Evolutionary conservation across 2,797 vertebrate species (phyloP), one percentile per base, ranked within the genome.

Genomic region (Ficedula albicollis): DNA sequence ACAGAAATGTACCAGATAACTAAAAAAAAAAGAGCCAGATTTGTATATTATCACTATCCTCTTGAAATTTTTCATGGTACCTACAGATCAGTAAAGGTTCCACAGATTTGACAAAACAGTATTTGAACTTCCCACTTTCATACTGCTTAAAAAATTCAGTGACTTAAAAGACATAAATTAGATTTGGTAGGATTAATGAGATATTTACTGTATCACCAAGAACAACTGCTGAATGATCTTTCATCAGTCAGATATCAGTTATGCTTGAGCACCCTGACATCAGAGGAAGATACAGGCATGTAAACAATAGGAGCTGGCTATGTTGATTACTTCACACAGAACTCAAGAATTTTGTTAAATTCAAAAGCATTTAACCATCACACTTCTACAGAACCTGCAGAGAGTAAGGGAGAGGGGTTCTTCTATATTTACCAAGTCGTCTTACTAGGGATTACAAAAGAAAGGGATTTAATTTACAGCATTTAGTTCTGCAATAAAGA

Each of bases 281-380:
- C 36, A 92, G 91, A 78, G 78, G 60, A 94, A 94, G 68, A 75
- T 91, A 93, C 26, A 92, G 87, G 87, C 82, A 74, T 83, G 89
- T 96, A 96, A 97, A 96, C 96, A 97, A 90, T 2, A 92, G 89
- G 89, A 96, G 96, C 78, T 56, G 94, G 96, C 92, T 94, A 96
- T 59, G 78, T 51, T 69, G 92, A 87, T 87, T 93, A 95, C 74
- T 91, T 96, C 80, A 91, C 76, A 95, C 15, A 82, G 66, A 97
- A 94, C 68, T 92, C 87, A 85, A 48, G 17, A 63, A 73, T 63
- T 87, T 85, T 78, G 69, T 88, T 90, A 83, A 91, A 87, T 80
- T 94, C 84, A 94, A 93, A 80, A 95, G 92, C 89, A 87, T 52
- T 92, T 88, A 91, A 89, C 80, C 48, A 6, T 67, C 90, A 93